phyloP scores from a whole-genome alignment of 2,888 invertebrate genomes.

The Melipona beecheii region DNA sequence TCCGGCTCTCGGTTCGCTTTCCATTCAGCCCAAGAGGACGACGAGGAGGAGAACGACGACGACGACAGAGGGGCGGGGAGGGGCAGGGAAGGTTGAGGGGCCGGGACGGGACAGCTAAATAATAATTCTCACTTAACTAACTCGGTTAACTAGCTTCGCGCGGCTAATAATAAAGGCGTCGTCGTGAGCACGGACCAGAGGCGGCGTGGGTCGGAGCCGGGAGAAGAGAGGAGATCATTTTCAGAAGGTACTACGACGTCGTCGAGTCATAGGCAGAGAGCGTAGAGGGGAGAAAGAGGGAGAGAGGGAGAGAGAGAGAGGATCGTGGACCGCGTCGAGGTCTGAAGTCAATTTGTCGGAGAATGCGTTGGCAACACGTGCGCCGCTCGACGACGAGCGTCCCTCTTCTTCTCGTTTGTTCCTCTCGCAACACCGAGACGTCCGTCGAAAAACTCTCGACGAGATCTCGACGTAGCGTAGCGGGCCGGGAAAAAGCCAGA shows the following conservation, averaged over 20 bases:
- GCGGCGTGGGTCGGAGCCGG: constrained; percentile 42
- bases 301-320: constrained; percentile 48
- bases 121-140: constrained; percentile 84
- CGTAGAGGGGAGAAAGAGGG: constrained; percentile 51
- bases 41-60: background rate
- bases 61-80: background rate
- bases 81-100: constrained; percentile 10
- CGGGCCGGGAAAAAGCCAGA: constrained; percentile 56
- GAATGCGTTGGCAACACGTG: constrained; percentile 83
- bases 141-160: constrained; percentile 82
- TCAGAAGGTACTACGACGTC: constrained; percentile 64
- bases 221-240: constrained; percentile 68
- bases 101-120: constrained; percentile 76
- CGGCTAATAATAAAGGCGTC: constrained; percentile 83
- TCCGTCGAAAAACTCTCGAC: constrained; percentile 51
- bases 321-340: constrained; percentile 75
- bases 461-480: constrained; percentile 20
- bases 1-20: constrained; percentile 25
- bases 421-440: constrained; percentile 13
- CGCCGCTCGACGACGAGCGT: constrained; percentile 66
- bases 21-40: constrained; percentile 53
- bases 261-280: constrained; percentile 53
- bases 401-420: constrained; percentile 31
- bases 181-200: constrained; percentile 68
- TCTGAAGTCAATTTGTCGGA: constrained; percentile 84